Conservation (phyloP, 30 jellyfish, hydroid and myxozoan species). For the Cassiopea andromeda region DNA sequence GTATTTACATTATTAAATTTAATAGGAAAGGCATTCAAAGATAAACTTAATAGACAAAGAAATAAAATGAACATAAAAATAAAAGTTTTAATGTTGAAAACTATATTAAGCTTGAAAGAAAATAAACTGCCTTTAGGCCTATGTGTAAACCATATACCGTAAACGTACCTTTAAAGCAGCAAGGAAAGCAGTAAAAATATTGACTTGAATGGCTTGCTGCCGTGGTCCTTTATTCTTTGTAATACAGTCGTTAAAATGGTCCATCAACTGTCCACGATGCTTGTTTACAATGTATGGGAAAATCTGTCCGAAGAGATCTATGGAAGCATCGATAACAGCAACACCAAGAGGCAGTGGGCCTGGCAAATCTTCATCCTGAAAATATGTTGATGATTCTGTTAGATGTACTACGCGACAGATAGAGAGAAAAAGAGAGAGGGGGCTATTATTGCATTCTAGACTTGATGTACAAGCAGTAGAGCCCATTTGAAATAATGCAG, state of each 20-base stretch:
- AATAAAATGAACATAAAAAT: too few species aligned
- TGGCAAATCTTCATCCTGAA: conserved; percentile 88
- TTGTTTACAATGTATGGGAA: conserved; percentile 84
- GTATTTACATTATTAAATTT: too few species aligned
- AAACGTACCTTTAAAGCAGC: conserved; percentile 92
- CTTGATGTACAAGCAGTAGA: too few species aligned
- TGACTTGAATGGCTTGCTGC: conserved; percentile 97
- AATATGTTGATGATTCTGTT: background rate
- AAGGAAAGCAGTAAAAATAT: conserved; percentile 91
- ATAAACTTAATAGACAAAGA: too few species aligned
- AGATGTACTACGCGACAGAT: background rate
- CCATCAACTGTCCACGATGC: conserved; percentile 96
- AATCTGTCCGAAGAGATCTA: conserved; percentile 84
- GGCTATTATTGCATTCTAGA: too few species aligned
- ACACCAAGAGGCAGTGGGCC: conserved; percentile 99
- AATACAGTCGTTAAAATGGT: conserved; percentile 93
- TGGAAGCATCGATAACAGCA: conserved; percentile 96
- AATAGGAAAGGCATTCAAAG: too few species aligned
- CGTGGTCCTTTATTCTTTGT: conserved; percentile 92
- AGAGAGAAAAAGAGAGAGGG: background rate
- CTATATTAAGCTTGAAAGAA: too few species aligned
- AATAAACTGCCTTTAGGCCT: too few species aligned
- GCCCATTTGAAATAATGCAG: too few species aligned
- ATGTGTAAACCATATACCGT: too few species aligned
- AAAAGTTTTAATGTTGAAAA: too few species aligned